Base-by-base conservation (phyloP, 2,797 vertebrate genomes). In the Leptodactylus fallax region DNA sequence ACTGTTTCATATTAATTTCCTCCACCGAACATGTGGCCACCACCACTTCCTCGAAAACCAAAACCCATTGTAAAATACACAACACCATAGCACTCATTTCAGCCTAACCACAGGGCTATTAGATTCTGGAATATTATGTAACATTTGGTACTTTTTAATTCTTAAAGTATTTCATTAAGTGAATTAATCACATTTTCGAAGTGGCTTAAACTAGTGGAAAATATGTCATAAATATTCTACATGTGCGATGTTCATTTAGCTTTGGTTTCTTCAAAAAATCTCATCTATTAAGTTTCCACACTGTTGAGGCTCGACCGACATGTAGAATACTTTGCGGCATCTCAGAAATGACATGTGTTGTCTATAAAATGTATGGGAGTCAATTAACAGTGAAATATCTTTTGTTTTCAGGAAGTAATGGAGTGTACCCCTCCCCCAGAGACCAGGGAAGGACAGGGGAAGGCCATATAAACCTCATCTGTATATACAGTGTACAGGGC, bases 1-100 rank as follows among this genome's bases (percentile, higher is more conserved):
- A 76, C 77, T 55, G 58, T 85, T 85, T 85, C 87, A 81, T 47
- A 85, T 85, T 88, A 81, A 85, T 88, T 88, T 88, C 87, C 83
- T 88, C 49, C 49, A 45, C 67, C 16, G 23, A 85, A 76, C 77
- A 51, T 85, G 87, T 56, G 79, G 78, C 87, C 69, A 76, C 87
- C 45, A 67, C 87, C 65, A 77, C 78, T 88, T 85, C 83, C 82
- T 72, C 79, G 16, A 84, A 65, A 88, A 81, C 83, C 69, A 74
- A 88, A 88, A 76, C 83, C 79, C 25, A 77, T 63, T 80, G 87
- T 78, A 51, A 27, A 84, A 55, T 65, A 56, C 47, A 79, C 45
- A 84, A 74, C 16, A 63, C 55, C 13, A 16, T 53, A 63, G 53
- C 11, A 47, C 16, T 74, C 53, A 60, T 63, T 58, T n/a, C 53